Conservation (phyloP, 2,888 invertebrate species). For the Ophion ellenae region DNA sequence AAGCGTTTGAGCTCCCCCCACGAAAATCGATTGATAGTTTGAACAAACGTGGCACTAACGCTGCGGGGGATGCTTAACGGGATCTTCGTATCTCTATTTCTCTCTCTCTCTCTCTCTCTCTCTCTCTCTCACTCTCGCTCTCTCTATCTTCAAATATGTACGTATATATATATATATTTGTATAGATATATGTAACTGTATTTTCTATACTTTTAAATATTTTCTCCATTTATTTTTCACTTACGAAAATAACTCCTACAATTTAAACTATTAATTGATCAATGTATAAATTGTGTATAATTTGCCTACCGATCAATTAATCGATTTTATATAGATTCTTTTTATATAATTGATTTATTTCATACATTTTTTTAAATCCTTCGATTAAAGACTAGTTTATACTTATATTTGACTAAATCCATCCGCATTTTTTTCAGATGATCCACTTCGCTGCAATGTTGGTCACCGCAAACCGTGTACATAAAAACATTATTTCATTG, state of each 20-base stretch:
- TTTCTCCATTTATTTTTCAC: too few relatives aligned
- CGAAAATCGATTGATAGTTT: constrained; percentile 80
- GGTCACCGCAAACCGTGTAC: too few relatives aligned
- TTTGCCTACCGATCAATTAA: neutral
- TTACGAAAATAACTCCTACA: too few relatives aligned
- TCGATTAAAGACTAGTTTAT: too few relatives aligned
- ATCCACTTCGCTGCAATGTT: too few relatives aligned
- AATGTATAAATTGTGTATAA: neutral
- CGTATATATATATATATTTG: neutral
- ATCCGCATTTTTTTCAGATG: too few relatives aligned
- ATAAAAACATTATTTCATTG: too few relatives aligned
- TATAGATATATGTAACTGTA: neutral
- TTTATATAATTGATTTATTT: neutral
- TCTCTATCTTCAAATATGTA: neutral
- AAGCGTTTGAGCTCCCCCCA: constrained; percentile 57
- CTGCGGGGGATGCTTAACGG: constrained; percentile 53
- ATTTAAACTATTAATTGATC: neutral
- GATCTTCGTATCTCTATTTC: neutral
- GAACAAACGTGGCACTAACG: constrained; percentile 74
- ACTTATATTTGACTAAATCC: too few relatives aligned
- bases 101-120: too few relatives aligned
- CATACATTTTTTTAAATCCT: too few relatives aligned
- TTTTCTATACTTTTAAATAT: neutral
- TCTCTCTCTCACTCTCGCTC: too few relatives aligned
- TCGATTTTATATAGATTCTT: neutral